Conservation (phyloP, 2,888 invertebrate species). For the Lampropteryx suffumata region DNA sequence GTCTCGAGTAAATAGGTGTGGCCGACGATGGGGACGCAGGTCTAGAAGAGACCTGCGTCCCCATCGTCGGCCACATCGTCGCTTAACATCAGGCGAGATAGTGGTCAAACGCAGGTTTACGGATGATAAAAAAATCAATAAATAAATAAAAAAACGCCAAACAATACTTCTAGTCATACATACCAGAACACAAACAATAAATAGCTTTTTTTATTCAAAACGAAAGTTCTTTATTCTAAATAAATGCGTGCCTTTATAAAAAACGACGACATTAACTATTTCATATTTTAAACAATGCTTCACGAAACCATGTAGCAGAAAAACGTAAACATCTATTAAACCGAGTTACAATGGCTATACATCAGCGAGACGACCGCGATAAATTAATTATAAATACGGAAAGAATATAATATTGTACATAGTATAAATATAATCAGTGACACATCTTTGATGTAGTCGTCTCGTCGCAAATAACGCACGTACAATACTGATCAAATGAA, state of each 20-base stretch:
- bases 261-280: constrained; percentile 25
- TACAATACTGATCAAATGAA: too few species aligned
- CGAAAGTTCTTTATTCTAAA: neutral
- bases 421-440: constrained; percentile 2
- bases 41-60: too few species aligned
- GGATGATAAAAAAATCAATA: too few species aligned
- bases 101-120: too few species aligned
- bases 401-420: constrained; percentile 26
- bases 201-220: neutral
- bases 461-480: too few species aligned
- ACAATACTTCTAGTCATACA: constrained; percentile 4
- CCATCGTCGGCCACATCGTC: too few species aligned
- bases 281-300: constrained; percentile 27
- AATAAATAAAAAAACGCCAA: constrained; percentile 14
- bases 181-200: constrained; percentile 1
- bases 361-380: constrained; percentile 27
- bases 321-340: constrained; percentile 34
- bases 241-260: constrained; percentile 18
- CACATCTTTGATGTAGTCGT: neutral
- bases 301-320: constrained; percentile 35
- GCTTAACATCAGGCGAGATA: too few species aligned
- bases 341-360: constrained; percentile 26
- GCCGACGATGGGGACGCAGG: too few species aligned
- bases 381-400: constrained; percentile 35
- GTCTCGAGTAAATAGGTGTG: too few species aligned